Percentiles rank a stretch among this genome's conserved stretches.
Conservation (phyloP, 2,797 vertebrate genomes). For the Cottoperca gobio region DNA sequence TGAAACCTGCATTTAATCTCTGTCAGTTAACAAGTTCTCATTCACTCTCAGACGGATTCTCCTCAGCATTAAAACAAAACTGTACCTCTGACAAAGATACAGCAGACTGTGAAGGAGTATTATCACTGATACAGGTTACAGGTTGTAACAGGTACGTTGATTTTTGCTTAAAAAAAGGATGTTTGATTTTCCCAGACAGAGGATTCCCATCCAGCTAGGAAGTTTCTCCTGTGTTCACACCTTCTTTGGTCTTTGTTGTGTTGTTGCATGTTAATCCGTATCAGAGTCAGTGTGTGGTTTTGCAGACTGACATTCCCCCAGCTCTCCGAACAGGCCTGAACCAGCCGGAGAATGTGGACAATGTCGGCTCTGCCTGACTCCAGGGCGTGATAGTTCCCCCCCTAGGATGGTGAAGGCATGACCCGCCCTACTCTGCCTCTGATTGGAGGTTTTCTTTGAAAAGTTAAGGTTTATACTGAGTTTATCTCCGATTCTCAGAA, state of each 20-base stretch:
- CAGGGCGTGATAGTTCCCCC: not conserved
- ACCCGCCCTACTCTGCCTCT: no score
- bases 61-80: not conserved
- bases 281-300: not conserved
- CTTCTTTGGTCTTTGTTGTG: constrained; percentile 45
- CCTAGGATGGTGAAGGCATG: no score
- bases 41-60: not conserved
- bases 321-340: constrained; percentile 42
- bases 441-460: no score
- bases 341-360: constrained; percentile 55
- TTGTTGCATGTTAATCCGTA: not conserved
- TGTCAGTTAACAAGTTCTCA: not conserved
- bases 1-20: not conserved
- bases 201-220: not conserved
- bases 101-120: not conserved
- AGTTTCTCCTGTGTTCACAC: not conserved
- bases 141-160: not conserved
- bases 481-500: no score
- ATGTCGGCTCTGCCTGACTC: constrained; percentile 30
- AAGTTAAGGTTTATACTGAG: no score
- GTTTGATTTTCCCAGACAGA: not conserved
- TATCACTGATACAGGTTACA: constrained; percentile 1
- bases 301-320: not conserved
- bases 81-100: no score
- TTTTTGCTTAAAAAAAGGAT: not conserved